phyloP scores from a whole-genome alignment of 2,113 vertebrate species.

The Puffinus mauretanicus region DNA sequence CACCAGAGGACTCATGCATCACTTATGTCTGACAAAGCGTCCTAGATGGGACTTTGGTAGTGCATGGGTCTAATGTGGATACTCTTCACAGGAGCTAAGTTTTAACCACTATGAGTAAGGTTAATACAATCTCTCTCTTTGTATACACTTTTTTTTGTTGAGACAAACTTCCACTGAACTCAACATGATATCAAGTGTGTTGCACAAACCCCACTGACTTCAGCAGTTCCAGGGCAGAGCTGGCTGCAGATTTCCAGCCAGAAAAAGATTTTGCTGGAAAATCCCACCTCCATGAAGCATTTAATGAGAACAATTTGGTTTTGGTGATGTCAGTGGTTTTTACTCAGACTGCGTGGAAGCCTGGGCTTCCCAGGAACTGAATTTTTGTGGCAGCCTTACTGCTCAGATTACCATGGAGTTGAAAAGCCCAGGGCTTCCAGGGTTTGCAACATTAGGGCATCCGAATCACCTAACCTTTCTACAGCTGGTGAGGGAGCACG shows the following conservation, averaged over 20 bases:
- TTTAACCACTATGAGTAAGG: background rate
- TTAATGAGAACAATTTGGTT: background rate
- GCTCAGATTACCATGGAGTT: background rate
- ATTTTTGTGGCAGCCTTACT: background rate
- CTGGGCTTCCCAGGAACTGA: background rate
- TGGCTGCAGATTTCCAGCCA: background rate
- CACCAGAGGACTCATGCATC: background rate
- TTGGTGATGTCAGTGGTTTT: background rate
- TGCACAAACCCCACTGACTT: background rate
- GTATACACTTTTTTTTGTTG: background rate
- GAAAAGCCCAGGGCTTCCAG: background rate
- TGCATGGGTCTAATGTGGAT: background rate
- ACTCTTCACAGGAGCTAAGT: background rate
- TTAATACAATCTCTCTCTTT: background rate
- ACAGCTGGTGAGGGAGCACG: background rate
- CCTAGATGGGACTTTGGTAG: background rate
- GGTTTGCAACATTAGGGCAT: background rate
- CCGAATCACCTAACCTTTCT: background rate
- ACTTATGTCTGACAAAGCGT: background rate
- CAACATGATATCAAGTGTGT: background rate
- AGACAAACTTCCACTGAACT: background rate
- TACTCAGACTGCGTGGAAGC: background rate
- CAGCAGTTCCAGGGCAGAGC: background rate
- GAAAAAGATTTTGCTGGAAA: background rate
- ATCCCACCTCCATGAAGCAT: background rate